A percentile compares a stretch with the other conserved stretches of the same genome.
These are phyloP conservation scores for Esox masquinongy DNA, from an alignment of 2,797 vertebrate genomes.

Conservation along the genomic window DNA sequence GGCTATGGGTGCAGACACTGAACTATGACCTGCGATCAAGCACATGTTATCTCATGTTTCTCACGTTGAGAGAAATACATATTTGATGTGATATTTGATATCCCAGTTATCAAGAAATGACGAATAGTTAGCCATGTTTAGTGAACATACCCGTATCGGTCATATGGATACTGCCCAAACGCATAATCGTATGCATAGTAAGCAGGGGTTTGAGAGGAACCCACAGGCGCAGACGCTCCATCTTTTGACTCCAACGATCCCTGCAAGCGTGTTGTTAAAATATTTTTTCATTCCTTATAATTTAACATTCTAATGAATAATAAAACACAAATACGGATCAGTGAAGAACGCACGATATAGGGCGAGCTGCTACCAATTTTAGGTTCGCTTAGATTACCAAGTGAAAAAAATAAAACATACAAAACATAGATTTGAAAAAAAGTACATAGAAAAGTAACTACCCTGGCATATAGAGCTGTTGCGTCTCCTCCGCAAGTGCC, in stretches of 20 bases:
- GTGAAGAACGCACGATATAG: background rate
- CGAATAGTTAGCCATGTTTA: background rate
- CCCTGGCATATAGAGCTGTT: constrained; percentile 87
- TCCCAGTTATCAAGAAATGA: background rate
- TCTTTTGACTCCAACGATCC: constrained; percentile 87
- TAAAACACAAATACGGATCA: background rate
- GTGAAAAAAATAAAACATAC: background rate
- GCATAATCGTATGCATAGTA: constrained; percentile 92
- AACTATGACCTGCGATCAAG: too few species aligned
- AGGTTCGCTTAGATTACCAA: background rate
- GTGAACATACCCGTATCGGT: constrained; percentile 84
- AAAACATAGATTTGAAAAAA: background rate
- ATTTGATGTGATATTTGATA: background rate
- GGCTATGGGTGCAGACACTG: too few species aligned
- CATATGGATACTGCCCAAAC: constrained; percentile 90
- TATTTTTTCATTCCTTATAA: background rate
- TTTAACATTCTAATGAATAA: too few species aligned
- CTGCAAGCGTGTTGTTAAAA: constrained; percentile 61
- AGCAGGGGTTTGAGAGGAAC: constrained; percentile 80
- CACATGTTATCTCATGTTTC: background rate
- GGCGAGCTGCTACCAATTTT: background rate
- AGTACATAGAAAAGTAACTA: constrained; percentile 63
- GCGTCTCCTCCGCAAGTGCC: constrained; percentile 86
- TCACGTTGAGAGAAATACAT: background rate
- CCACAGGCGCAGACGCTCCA: constrained; percentile 78